Base-by-base conservation (phyloP, 2,888 invertebrate genomes). In the Campopleginae sp. region DNA sequence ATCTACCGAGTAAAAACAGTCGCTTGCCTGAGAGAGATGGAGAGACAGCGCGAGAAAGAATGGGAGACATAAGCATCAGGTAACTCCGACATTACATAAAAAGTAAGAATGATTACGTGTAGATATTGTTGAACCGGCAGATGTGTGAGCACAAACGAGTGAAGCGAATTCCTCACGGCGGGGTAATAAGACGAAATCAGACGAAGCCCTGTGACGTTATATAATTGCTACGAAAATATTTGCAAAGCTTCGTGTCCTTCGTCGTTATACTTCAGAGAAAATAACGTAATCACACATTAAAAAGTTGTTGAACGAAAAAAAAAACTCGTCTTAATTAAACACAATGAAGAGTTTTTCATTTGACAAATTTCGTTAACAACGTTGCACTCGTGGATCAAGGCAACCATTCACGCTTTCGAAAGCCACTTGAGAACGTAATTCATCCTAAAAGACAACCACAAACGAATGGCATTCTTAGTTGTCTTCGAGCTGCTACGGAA, bases 151-250 rank as follows among this genome's bases (percentile, higher is more conserved):
- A n/a, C 23, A 17, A 65, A 51, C 17, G 54, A 79, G 46, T 58
- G 38, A 72, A 78, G 58, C 31, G 65, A 77, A 65, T 42, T 75
- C 31, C 65, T 81, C 72, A 86, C 86, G 86, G 88, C 84, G 89
- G 87, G 88, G 89, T 88, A 92, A 88, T 23, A 38, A 71, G 51
- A 54, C 33, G 23, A 70, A 46, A 71, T 38, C 27, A 72, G 58
- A 42, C 4, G 58, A 42, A 74, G 23, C 42, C 27, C 42, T 42
- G 23, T 23, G 8, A 68, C 14, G 27, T 61, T 87, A 89, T 87
- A 89, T 92, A 90, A 90, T 92, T 92, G 90, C 89, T 87, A 86
- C 81, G 86, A 86, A 86, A 51, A 48, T 38, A 10, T 38, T 38
- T 38, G 38, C 38, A 38, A 38, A 38, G 38, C 4, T 38, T 38